Percentiles rank a stretch among this genome's conserved stretches.
These are phyloP conservation scores for Helicolenus hilgendorfi DNA, from an alignment of 2,797 vertebrate species.

Conservation along the genomic window DNA sequence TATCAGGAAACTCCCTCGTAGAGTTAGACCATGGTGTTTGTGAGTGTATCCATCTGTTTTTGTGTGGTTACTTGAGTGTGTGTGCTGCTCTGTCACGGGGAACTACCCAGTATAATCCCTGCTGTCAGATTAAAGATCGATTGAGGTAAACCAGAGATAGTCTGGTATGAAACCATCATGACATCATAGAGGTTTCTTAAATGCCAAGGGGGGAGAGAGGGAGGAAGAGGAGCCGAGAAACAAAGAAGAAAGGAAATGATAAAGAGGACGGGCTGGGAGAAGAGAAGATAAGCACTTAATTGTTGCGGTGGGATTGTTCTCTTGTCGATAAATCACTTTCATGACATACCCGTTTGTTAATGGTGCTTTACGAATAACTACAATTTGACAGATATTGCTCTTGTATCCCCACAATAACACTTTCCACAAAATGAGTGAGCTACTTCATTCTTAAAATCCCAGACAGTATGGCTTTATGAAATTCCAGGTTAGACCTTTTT, in stretches of 20 bases:
- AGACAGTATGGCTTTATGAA: not conserved
- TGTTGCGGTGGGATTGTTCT: not conserved
- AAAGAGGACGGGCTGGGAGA: not conserved
- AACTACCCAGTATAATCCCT: constrained; percentile 41
- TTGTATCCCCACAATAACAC: not conserved
- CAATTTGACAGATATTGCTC: not conserved
- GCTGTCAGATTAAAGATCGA: constrained; percentile 60
- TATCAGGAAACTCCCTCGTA: constrained; percentile 58
- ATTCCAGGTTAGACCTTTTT: not conserved
- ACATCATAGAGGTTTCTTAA: constrained; percentile 46
- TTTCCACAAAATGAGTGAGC: not conserved
- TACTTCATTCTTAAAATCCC: not conserved
- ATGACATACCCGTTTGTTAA: not conserved
- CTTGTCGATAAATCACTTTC: not conserved
- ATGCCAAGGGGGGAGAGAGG: not conserved
- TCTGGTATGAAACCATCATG: constrained; percentile 42
- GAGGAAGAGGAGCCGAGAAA: not conserved
- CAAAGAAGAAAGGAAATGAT: not conserved
- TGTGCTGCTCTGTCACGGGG: constrained; percentile 38
- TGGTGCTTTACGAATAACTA: not conserved
- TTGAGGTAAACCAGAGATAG: constrained; percentile 61
- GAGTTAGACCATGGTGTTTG: constrained; percentile 28
- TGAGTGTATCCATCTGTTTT: constrained; percentile 59
- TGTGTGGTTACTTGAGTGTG: constrained; percentile 49
- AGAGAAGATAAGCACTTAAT: not conserved